phyloP scores from a whole-genome alignment of 2,888 invertebrate species.

The Leptinotarsa juncta region DNA sequence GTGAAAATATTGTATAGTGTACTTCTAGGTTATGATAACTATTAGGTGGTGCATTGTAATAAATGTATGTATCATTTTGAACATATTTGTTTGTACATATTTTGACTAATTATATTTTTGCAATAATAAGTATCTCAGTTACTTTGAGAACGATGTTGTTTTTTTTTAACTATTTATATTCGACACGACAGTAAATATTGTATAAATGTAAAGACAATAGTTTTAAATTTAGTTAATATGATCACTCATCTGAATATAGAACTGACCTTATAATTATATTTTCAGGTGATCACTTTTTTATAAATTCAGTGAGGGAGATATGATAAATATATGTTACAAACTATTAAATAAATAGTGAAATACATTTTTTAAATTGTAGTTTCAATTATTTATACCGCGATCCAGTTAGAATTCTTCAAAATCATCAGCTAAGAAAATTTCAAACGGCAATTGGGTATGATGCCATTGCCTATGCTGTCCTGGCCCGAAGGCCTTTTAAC shows the following conservation, averaged over 20 bases:
- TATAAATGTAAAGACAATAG: slow-evolving; percentile 49
- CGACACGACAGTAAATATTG: slow-evolving; percentile 31
- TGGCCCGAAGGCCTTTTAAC: no score
- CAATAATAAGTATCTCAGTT: slow-evolving; percentile 29
- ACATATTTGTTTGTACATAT: slow-evolving; percentile 59
- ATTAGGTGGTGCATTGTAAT: slow-evolving; percentile 59
- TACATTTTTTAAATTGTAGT: slow-evolving; percentile 47
- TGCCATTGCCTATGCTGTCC: no score
- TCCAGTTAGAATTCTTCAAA: no score
- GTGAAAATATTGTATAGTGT: slow-evolving; percentile 17
- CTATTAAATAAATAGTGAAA: slow-evolving; percentile 50
- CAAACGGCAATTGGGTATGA: no score
- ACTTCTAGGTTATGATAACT: slow-evolving; percentile 48
- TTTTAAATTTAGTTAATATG: slow-evolving; percentile 44
- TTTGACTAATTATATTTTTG: slow-evolving; percentile 35
- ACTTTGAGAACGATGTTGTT: slow-evolving; percentile 41
- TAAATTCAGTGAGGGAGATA: slow-evolving; percentile 37
- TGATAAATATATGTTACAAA: slow-evolving; percentile 49
- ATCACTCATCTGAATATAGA: slow-evolving; percentile 43
- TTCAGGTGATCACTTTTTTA: slow-evolving; percentile 42
- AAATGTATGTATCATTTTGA: slow-evolving; percentile 59
- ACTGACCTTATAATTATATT: slow-evolving; percentile 40
- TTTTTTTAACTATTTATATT: slow-evolving; percentile 41
- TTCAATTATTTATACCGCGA: slow-evolving; percentile 6
- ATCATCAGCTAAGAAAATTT: no score